phyloP scores from a whole-genome alignment of 1,140 invertebrate species.

The Idris sp. region DNA sequence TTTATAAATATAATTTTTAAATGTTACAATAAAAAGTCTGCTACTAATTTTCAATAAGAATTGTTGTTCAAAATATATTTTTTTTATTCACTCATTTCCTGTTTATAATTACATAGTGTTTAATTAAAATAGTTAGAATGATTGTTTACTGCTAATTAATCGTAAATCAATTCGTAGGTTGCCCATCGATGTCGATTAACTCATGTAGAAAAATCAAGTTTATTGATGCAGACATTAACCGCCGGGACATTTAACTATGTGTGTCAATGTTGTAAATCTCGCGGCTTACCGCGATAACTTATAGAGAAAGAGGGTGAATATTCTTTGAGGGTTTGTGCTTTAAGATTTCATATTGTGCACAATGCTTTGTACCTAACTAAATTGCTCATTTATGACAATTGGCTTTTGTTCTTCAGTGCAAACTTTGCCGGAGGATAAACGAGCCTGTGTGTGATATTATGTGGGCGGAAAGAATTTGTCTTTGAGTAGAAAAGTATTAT shows the following conservation, averaged over 20 bases:
- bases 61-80: constrained; percentile 1
- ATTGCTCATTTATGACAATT: constrained; percentile 59
- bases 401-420: constrained; percentile 50
- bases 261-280: constrained; percentile 58
- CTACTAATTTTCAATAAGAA: no score
- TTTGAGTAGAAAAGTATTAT: constrained; percentile 40
- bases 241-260: constrained; percentile 25
- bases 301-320: constrained; percentile 35
- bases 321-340: constrained; percentile 32
- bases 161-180: constrained; percentile 25
- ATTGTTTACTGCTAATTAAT: constrained; percentile 29
- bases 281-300: constrained; percentile 27
- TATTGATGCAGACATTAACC: constrained; percentile 34
- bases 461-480: constrained; percentile 58
- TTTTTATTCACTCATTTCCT: no score
- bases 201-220: constrained; percentile 18
- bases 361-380: constrained; percentile 58
- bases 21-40: no score
- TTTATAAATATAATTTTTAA: constrained; percentile 1
- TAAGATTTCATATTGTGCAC: constrained; percentile 37
- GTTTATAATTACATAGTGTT: constrained; percentile 9
- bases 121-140: constrained; percentile 11
- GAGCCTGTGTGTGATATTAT: constrained; percentile 45
- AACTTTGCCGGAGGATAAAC: constrained; percentile 37
- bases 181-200: constrained; percentile 2